Evolutionary conservation across 2,888 invertebrate genomes (phyloP).

Genomic region (Hydroisotoma schaefferi): DNA sequence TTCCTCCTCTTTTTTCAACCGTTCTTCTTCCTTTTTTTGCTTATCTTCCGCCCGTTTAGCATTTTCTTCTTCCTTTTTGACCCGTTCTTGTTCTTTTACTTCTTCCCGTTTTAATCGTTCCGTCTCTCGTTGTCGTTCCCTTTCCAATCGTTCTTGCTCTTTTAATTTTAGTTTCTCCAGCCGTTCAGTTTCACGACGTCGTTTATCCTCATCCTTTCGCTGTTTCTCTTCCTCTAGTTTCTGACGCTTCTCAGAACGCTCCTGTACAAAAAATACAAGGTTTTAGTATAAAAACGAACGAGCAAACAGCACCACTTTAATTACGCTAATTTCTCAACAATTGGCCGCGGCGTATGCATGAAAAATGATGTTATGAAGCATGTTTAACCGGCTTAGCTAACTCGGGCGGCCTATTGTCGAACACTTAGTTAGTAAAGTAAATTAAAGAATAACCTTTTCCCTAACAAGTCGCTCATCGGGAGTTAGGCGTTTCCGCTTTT

Average conservation of each 20-base stretch:
- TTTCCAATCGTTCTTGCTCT: slow-evolving; percentile 56
- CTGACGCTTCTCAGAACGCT: slow-evolving; percentile 37
- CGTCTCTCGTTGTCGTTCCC: slow-evolving; percentile 54
- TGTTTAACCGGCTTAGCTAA: no score
- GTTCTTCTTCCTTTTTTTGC: slow-evolving; percentile 49
- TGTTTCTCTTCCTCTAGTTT: slow-evolving; percentile 52
- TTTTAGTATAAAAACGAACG: no score
- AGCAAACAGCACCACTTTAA: background rate
- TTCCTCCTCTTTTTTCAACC: slow-evolving; percentile 59
- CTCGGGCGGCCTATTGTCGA: no score
- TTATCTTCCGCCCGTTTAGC: slow-evolving; percentile 51
- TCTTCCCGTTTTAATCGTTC: slow-evolving; percentile 59
- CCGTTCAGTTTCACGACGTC: slow-evolving; percentile 57
- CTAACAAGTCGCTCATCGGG: slow-evolving; percentile 30
- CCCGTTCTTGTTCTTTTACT: slow-evolving; percentile 57
- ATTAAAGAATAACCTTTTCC: slow-evolving; percentile 38
- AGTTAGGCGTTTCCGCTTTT: slow-evolving; percentile 42
- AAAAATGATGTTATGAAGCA: no score
- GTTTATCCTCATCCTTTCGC: slow-evolving; percentile 57
- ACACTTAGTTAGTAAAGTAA: no score
- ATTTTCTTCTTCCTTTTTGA: slow-evolving; percentile 63
- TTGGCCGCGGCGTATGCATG: no score
- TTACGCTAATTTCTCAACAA: no score
- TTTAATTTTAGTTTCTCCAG: slow-evolving; percentile 59
- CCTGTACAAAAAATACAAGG: slow-evolving; percentile 18